Evolutionary conservation across 1,140 invertebrate genomes (phyloP).

Genomic region (Teleopsis dalmanni): DNA sequence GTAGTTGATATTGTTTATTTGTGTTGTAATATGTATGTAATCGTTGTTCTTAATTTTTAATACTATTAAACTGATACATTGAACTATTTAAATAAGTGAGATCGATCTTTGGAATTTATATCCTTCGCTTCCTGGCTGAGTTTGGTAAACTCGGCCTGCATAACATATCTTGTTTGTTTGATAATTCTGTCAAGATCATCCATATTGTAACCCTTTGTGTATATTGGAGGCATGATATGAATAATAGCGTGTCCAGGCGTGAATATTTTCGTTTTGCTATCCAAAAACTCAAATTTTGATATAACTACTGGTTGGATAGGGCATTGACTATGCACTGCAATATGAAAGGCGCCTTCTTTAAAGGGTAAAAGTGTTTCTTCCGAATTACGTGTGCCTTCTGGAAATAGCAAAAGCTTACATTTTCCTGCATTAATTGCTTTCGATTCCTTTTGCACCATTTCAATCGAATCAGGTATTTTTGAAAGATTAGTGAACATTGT

Average conservation of each 20-base stretch:
- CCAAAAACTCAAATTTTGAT: constrained; percentile 80
- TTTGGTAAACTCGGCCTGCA: constrained; percentile 57
- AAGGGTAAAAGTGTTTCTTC: constrained; percentile 64
- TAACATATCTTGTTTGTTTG: constrained; percentile 53
- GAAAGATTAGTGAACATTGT: constrained; percentile 80
- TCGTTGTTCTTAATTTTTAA: not conserved
- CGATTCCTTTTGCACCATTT: constrained; percentile 65
- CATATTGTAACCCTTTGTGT: constrained; percentile 55
- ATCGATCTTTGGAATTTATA: constrained; percentile 2
- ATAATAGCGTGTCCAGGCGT: constrained; percentile 61
- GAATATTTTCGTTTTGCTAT: constrained; percentile 63
- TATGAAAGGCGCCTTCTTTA: constrained; percentile 91
- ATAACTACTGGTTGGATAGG: constrained; percentile 84
- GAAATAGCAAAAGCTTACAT: constrained; percentile 61
- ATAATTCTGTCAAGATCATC: constrained; percentile 60
- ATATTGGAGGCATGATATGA: constrained; percentile 62
- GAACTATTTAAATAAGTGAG: not conserved
- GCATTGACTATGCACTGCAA: constrained; percentile 73
- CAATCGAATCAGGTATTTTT: constrained; percentile 58
- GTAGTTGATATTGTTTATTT: too few species aligned
- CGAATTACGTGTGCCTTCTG: constrained; percentile 65
- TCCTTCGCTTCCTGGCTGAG: constrained; percentile 46
- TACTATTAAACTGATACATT: too few species aligned
- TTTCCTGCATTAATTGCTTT: constrained; percentile 57
- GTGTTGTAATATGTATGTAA: too few species aligned